phyloP scores from a whole-genome alignment of 2,888 invertebrate species.

The Zygothrica quintamaculata region DNA sequence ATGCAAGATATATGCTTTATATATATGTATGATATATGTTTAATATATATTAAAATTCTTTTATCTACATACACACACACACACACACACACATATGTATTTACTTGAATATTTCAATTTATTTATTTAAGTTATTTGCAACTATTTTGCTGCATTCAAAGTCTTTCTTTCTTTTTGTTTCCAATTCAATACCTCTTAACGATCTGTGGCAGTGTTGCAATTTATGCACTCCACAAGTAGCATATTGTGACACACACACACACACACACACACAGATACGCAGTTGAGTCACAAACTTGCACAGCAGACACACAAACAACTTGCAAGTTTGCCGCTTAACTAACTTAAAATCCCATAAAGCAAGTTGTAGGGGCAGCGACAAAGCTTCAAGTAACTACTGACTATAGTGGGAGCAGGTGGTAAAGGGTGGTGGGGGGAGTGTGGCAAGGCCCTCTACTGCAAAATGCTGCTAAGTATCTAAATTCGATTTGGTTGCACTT shows the following conservation, averaged over 20 bases:
- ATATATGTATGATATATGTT: no score
- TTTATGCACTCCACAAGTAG: slow-evolving; percentile 69
- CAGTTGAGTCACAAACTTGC: slow-evolving; percentile 36
- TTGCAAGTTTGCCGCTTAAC: slow-evolving; percentile 72
- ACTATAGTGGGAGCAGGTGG: neutral
- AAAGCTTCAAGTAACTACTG: no score
- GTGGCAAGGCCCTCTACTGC: slow-evolving; percentile 31
- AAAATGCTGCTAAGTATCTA: slow-evolving; percentile 64
- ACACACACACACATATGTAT: no score
- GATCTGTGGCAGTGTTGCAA: slow-evolving; percentile 45
- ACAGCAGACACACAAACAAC: slow-evolving; percentile 33
- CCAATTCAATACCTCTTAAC: slow-evolving; percentile 3
- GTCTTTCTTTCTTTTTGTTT: slow-evolving; percentile 11
- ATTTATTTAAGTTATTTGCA: no score
- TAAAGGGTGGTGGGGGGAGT: neutral
- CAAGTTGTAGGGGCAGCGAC: slow-evolving; percentile 48
- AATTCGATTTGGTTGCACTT: slow-evolving; percentile 75
- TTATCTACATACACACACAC: no score
- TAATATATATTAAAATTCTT: no score
- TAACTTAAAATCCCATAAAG: slow-evolving; percentile 65
- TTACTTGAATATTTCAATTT: no score
- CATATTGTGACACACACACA: no score
- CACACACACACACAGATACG: slow-evolving; percentile 10
- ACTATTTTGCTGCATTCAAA: no score
- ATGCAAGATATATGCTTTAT: no score